Conservation (phyloP, 2,888 invertebrate genomes). For the Syrphus vitripennis region DNA sequence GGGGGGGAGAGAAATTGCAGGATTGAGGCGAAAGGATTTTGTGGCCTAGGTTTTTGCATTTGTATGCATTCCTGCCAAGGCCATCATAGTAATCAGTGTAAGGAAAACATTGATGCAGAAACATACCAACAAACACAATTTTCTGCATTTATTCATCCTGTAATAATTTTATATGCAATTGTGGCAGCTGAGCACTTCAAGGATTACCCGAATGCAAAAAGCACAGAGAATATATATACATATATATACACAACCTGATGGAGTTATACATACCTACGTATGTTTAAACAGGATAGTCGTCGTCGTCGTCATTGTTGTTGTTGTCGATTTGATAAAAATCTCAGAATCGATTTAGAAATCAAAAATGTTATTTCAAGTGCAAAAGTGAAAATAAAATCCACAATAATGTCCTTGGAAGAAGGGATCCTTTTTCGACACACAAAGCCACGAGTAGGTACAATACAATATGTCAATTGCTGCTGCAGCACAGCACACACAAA, state of each 20-base stretch:
- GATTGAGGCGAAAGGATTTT: constrained; percentile 5
- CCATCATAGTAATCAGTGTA: constrained; percentile 62
- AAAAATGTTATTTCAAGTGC: constrained; percentile 29
- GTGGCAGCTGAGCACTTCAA: constrained; percentile 66
- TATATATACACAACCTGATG: constrained; percentile 8
- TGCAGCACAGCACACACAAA: neutral
- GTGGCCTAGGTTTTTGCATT: constrained; percentile 28
- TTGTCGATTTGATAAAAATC: constrained; percentile 5
- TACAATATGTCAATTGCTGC: neutral
- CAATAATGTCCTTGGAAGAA: constrained; percentile 43
- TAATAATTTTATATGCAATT: constrained; percentile 71
- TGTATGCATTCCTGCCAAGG: constrained; percentile 66
- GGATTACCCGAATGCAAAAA: constrained; percentile 58
- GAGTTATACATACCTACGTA: neutral
- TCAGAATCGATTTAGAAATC: constrained; percentile 43
- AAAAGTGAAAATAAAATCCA: constrained; percentile 44
- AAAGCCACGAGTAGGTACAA: neutral
- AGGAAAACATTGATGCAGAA: constrained; percentile 50
- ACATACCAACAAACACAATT: neutral
- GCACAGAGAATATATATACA: neutral
- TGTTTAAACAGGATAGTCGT: neutral
- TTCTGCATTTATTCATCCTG: constrained; percentile 57
- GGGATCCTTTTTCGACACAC: neutral
- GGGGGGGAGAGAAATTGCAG: neutral
- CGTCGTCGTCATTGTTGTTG: neutral